phyloP scores from a whole-genome alignment of 2,797 vertebrate species.

The Cossypha dichroa region DNA sequence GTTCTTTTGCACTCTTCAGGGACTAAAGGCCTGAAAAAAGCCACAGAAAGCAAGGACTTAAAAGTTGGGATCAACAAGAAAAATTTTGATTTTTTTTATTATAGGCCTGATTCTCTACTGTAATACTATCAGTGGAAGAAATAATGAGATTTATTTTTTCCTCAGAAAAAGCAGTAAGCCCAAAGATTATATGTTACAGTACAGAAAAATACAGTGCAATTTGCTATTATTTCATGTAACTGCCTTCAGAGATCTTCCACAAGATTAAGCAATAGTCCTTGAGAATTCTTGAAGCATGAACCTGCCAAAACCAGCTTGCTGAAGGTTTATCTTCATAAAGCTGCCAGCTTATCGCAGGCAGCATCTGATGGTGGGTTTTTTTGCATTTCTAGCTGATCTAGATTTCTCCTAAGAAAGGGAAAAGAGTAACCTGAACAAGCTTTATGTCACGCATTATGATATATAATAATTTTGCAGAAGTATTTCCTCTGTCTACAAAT shows the following conservation, averaged over 20 bases:
- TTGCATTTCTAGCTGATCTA: background rate
- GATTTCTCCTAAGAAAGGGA: background rate
- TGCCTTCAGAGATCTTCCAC: background rate
- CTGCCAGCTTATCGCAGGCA: background rate
- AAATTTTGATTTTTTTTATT: background rate
- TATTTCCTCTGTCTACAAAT: background rate
- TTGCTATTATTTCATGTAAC: background rate
- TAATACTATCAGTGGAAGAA: background rate
- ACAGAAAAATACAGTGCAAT: background rate
- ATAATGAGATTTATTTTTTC: background rate
- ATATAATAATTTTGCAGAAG: background rate
- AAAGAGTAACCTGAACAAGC: background rate
- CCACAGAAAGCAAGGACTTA: background rate
- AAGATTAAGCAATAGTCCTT: background rate
- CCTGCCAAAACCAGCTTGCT: background rate
- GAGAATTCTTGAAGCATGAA: background rate
- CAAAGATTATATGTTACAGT: background rate
- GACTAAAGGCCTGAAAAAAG: slow-evolving; percentile 82
- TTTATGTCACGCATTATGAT: background rate
- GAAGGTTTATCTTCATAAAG: background rate
- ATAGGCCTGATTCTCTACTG: background rate
- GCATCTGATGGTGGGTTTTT: background rate
- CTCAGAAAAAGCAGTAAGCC: background rate
- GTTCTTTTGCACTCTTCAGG: slow-evolving; percentile 92
- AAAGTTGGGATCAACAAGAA: background rate